These are phyloP conservation scores for Colaptes auratus DNA, from an alignment of 2,113 vertebrate species.

Conservation along the genomic window DNA sequence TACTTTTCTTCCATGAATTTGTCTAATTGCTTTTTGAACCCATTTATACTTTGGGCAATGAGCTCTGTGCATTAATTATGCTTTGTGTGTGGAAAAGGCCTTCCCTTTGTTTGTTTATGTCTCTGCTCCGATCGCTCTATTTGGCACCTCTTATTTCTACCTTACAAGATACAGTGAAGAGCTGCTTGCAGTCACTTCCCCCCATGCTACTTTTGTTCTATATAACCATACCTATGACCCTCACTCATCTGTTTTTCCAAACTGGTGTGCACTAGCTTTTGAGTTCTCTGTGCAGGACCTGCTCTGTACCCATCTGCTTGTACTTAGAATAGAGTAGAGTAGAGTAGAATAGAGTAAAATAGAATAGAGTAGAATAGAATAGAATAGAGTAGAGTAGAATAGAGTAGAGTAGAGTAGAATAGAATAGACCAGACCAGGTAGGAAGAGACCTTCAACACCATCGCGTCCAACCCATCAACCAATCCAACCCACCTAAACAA, in stretches of 20 bases:
- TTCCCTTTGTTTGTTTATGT: conserved; percentile 36
- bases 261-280: neutral
- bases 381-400: no score
- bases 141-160: neutral
- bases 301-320: neutral
- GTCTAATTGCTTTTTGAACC: conserved; percentile 70
- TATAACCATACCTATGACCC: neutral
- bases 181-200: neutral
- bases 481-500: no score
- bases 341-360: no score
- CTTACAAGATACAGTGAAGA: neutral
- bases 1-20: conserved; percentile 67
- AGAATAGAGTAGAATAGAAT: no score
- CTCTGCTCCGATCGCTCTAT: neutral
- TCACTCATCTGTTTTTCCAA: neutral
- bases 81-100: conserved; percentile 35
- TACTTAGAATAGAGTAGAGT: no score
- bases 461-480: no score
- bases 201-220: neutral
- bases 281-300: neutral
- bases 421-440: no score
- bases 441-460: no score
- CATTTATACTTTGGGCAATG: conserved; percentile 55
- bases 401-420: no score
- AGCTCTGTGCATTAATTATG: conserved; percentile 49